Base-by-base conservation (phyloP, 2,113 vertebrate genomes). In the Mirza zaza region DNA sequence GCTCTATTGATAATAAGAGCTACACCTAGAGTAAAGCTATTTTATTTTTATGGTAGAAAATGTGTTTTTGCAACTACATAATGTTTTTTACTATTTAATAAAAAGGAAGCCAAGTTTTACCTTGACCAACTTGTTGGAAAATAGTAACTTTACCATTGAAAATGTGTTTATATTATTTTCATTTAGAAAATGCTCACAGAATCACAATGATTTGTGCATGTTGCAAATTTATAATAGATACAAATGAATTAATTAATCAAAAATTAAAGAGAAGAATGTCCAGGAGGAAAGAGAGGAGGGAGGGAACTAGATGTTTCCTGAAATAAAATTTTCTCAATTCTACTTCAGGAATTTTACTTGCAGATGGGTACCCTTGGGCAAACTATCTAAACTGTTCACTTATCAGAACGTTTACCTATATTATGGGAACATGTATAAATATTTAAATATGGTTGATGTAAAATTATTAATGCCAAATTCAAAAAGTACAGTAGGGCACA, bases 321-420 rank as follows among this genome's bases (percentile, higher is more conserved):
- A 90, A 90, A 79, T 67, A 79, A 50, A 67, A 90, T 79, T 79
- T 29, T n/a, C 52, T 88, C 55, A 81, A 65, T 83, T 88, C 52
- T 52, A 67, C 45, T 70, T 59, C 21, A 57, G 29, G 4, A 82
- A 45, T 48, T 70, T 77, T 52, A 71, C 39, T 59, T 61, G 52
- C 6, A 91, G 61, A 39, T 71, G 9, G 3, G 14, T 8, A 15
- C n/a, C 20, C 75, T 67, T 36, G n/a, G 45, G 45, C 61, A 36
- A 90, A 55, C 39, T 65, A 32, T 39, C 59, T 90, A 55, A 79
- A 90, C 52, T 79, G 17, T 36, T 39, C 39, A 75, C 36, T 88
- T 88, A 32, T 23, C 73, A 90, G 57, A 67, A 36, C 36, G 45
- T 7, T 52, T 90, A 52, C 79, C 75, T 89, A 67, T 32, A 67